phyloP scores from a whole-genome alignment of 1,140 invertebrate genomes.

The Galleria mellonella region DNA sequence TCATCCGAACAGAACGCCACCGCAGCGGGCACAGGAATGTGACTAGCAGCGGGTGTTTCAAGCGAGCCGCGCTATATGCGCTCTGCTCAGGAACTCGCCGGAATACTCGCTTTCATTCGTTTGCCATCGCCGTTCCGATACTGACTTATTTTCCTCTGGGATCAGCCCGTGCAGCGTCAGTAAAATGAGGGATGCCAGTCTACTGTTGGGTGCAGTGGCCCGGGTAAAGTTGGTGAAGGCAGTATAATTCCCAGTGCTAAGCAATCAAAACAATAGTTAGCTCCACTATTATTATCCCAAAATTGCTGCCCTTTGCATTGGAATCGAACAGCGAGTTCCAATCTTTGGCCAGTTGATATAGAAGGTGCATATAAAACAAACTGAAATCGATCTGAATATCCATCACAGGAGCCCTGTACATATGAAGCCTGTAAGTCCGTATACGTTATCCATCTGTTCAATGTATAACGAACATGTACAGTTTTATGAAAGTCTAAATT shows the following conservation, averaged over 20 bases:
- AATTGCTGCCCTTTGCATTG: conserved; percentile 87
- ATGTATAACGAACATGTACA: conserved; percentile 89
- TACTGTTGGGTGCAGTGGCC: conserved; percentile 45
- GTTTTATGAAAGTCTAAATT: conserved; percentile 95
- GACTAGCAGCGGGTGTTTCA: conserved; percentile 28
- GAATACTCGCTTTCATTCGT: conserved; percentile 18
- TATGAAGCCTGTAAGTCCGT: conserved; percentile 89
- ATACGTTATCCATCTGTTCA: conserved; percentile 90
- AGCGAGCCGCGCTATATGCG: conserved; percentile 10
- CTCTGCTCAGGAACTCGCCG: conserved; percentile 14
- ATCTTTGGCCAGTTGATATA: conserved; percentile 81
- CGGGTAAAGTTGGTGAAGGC: conserved; percentile 16
- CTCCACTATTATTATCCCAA: conserved; percentile 92
- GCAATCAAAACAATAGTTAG: conserved; percentile 91
- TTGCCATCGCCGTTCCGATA: conserved; percentile 18
- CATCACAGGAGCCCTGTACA: conserved; percentile 91
- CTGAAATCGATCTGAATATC: conserved; percentile 92
- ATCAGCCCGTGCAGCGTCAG: conserved; percentile 28
- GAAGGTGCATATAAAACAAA: conserved; percentile 84
- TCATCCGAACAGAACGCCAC: conserved; percentile 29
- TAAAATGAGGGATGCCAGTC: conserved; percentile 71
- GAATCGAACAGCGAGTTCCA: conserved; percentile 90
- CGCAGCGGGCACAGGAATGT: conserved; percentile 47
- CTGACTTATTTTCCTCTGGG: conserved; percentile 18
- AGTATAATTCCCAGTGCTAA: conserved; percentile 71